Percentiles rank a stretch among this genome's conserved stretches.
Evolutionary conservation across 2,888 invertebrate species (phyloP).

Genomic region (Peribatodes rhomboidaria): DNA sequence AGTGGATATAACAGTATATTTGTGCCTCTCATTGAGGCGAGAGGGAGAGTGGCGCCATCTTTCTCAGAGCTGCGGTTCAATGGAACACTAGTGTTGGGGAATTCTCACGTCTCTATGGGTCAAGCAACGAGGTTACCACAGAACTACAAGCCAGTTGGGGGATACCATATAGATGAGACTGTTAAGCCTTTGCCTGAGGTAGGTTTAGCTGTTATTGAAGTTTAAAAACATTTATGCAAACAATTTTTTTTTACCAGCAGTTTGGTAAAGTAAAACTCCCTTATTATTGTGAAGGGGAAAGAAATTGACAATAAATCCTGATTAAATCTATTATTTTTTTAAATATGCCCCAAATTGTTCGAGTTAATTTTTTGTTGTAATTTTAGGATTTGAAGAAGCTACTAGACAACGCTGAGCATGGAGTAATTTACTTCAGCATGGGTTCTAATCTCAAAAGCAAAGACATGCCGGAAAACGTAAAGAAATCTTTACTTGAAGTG

Average conservation of each 20-base stretch:
- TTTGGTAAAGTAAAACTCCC: too few species aligned
- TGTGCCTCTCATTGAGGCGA: slow-evolving; percentile 37
- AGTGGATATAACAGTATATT: slow-evolving; percentile 35
- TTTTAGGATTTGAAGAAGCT: slow-evolving; percentile 58
- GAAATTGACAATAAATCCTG: too few species aligned
- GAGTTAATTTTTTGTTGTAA: not conserved
- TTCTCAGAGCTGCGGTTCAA: slow-evolving; percentile 40
- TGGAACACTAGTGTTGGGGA: slow-evolving; percentile 39
- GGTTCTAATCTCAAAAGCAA: slow-evolving; percentile 62
- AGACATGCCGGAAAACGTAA: slow-evolving; percentile 52
- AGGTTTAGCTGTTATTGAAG: too few species aligned
- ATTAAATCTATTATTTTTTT: too few species aligned
- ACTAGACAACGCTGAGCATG: slow-evolving; percentile 58
- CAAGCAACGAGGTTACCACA: slow-evolving; percentile 34
- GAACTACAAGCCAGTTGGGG: slow-evolving; percentile 46
- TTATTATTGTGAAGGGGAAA: too few species aligned
- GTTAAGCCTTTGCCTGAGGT: slow-evolving; percentile 50
- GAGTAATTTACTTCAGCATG: slow-evolving; percentile 67
- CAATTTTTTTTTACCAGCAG: too few species aligned
- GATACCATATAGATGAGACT: slow-evolving; percentile 48
- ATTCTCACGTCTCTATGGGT: slow-evolving; percentile 38
- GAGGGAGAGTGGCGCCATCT: slow-evolving; percentile 37
- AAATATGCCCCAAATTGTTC: too few species aligned
- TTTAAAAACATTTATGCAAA: too few species aligned
- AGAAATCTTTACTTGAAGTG: slow-evolving; percentile 58